A percentile compares a stretch with the other conserved stretches of the same genome.
Conservation (phyloP, 2,113 vertebrate species). For the Anthoscopus minutus region DNA sequence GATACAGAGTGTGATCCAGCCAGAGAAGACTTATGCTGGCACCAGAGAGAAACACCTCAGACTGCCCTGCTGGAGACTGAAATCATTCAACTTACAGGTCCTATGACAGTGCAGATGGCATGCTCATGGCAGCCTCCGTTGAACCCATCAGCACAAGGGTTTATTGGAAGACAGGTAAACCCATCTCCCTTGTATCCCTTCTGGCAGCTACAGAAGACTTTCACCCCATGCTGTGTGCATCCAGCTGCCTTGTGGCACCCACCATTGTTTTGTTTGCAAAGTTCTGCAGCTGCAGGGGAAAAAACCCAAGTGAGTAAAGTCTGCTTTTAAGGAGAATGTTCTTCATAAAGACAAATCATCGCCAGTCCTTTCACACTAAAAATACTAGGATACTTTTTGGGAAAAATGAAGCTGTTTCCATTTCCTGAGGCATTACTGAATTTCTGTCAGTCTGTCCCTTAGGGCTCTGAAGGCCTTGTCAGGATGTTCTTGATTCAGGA, state of each 20-base stretch:
- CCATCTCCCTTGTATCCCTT: constrained; percentile 85
- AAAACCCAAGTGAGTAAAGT: neutral
- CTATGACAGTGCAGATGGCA: constrained; percentile 83
- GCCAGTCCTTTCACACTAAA: neutral
- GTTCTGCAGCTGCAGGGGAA: constrained; percentile 70
- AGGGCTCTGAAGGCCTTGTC: neutral
- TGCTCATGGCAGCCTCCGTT: constrained; percentile 90
- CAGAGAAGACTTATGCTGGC: neutral
- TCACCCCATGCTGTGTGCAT: constrained; percentile 77
- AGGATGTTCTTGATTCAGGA: neutral
- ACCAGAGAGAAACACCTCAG: neutral
- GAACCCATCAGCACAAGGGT: constrained; percentile 76
- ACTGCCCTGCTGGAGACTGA: neutral
- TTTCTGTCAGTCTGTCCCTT: neutral
- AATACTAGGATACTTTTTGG: neutral
- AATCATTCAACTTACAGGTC: constrained; percentile 75
- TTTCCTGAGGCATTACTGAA: neutral
- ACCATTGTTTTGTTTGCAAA: constrained; percentile 84
- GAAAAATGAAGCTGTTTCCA: neutral
- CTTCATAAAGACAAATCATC: neutral
- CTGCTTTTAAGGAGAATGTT: neutral
- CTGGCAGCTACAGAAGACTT: constrained; percentile 81
- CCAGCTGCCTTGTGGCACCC: constrained; percentile 79
- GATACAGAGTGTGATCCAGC: neutral
- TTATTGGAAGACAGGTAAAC: constrained; percentile 73